Conservation (phyloP, 2,888 invertebrate species). For the Watsonalla binaria region DNA sequence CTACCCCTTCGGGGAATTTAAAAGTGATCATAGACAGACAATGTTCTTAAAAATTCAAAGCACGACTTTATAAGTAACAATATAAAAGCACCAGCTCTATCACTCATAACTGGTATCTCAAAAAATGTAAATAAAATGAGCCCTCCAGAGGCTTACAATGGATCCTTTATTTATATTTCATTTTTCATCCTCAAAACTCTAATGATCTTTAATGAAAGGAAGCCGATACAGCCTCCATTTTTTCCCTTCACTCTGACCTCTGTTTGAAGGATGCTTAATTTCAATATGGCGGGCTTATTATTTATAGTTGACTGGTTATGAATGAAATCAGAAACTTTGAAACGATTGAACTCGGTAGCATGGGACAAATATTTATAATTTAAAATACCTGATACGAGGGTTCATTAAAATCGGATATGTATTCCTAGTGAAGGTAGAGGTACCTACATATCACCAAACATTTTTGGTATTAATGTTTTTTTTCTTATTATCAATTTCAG, state of each 20-base stretch:
- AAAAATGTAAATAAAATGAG: constrained; percentile 22
- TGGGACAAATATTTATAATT: too few relatives aligned
- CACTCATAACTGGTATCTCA: constrained; percentile 10
- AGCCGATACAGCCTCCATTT: constrained; percentile 51
- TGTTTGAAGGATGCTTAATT: constrained; percentile 41
- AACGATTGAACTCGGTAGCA: too few relatives aligned
- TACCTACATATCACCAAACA: too few relatives aligned
- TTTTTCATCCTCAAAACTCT: constrained; percentile 64
- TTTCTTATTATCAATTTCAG: too few relatives aligned
- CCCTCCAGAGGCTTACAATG: constrained; percentile 40
- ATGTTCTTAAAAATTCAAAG: too few relatives aligned
- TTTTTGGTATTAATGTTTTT: too few relatives aligned
- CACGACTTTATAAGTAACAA: neutral
- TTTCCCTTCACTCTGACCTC: constrained; percentile 21
- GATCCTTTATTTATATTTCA: constrained; percentile 57
- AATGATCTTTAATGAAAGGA: constrained; percentile 72
- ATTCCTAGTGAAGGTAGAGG: too few relatives aligned
- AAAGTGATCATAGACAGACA: too few relatives aligned
- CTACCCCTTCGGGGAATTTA: too few relatives aligned
- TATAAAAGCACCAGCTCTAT: neutral
- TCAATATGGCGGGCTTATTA: constrained; percentile 47
- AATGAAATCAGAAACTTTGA: constrained; percentile 22
- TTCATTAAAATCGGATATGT: too few relatives aligned
- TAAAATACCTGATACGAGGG: too few relatives aligned
- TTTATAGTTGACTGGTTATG: constrained; percentile 39